A percentile compares a stretch with the other conserved stretches of the same genome.
Conservation (phyloP, 2,113 vertebrate species). For the Dicentrarchus labrax region DNA sequence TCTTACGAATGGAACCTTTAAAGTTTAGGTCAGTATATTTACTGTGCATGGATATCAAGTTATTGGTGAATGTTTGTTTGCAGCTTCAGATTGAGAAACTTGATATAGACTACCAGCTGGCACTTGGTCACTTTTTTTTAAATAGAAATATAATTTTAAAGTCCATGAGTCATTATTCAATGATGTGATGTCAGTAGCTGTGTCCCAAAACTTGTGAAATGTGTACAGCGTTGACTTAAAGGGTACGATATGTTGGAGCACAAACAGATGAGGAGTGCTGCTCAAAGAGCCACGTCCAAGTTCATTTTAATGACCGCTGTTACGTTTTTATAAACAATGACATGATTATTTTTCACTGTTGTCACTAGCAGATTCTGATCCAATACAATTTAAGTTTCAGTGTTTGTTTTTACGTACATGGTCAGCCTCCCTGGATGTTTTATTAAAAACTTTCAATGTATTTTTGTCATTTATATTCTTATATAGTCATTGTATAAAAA, state of each 20-base stretch:
- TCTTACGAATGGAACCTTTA: not conserved
- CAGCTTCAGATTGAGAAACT: constrained; percentile 30
- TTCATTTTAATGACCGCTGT: constrained; percentile 13
- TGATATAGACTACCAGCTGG: constrained; percentile 13
- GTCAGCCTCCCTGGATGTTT: constrained; percentile 62
- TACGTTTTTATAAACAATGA: constrained; percentile 22
- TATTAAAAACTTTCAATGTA: constrained; percentile 59
- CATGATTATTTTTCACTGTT: constrained; percentile 23
- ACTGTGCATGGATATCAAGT: constrained; percentile 13
- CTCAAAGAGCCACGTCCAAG: constrained; percentile 6
- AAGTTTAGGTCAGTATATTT: constrained; percentile 10
- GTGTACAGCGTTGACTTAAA: constrained; percentile 17
- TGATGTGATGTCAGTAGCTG: constrained; percentile 18
- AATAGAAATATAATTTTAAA: constrained; percentile 22
- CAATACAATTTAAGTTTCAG: constrained; percentile 13
- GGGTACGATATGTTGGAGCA: not conserved
- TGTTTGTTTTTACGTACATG: constrained; percentile 43
- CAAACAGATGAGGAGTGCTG: constrained; percentile 12
- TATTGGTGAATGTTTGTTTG: constrained; percentile 36
- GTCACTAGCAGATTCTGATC: constrained; percentile 24
- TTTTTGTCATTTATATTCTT: not conserved
- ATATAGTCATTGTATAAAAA: not conserved
- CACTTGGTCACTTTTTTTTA: constrained; percentile 61
- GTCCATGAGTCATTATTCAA: not conserved
- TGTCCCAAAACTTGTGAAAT: constrained; percentile 38